Conservation (phyloP, 2,113 vertebrate genomes). For the Rhynchomys soricoides region DNA sequence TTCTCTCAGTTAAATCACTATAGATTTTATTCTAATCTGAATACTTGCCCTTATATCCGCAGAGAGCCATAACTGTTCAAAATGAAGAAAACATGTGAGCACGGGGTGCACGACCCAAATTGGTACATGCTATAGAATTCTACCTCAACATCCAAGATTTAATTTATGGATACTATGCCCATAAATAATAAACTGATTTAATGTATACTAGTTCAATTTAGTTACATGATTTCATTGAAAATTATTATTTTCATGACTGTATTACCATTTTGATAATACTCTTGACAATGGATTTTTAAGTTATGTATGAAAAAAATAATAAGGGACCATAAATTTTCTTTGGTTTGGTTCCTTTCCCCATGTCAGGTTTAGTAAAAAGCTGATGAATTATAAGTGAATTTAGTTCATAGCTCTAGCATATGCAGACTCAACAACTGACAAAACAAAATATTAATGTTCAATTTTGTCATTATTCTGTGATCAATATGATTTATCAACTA, state of each 20-base stretch:
- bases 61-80: neutral
- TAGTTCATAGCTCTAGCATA: neutral
- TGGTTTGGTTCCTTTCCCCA: neutral
- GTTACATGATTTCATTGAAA: neutral
- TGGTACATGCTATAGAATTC: neutral
- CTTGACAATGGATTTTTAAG: neutral
- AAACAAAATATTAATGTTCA: neutral
- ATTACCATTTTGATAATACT: neutral
- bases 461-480: neutral
- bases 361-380: neutral
- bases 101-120: neutral
- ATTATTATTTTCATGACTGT: neutral
- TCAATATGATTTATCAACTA: neutral
- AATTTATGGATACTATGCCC: neutral
- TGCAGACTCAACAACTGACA: neutral
- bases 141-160: neutral
- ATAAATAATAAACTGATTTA: neutral
- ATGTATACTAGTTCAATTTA: neutral
- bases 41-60: neutral
- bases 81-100: neutral
- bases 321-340: neutral
- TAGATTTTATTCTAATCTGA: neutral
- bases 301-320: neutral
- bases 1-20: neutral
- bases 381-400: neutral